These are phyloP conservation scores for Miltochrista miniata DNA, from an alignment of 2,888 invertebrate genomes.

Conservation along the genomic window DNA sequence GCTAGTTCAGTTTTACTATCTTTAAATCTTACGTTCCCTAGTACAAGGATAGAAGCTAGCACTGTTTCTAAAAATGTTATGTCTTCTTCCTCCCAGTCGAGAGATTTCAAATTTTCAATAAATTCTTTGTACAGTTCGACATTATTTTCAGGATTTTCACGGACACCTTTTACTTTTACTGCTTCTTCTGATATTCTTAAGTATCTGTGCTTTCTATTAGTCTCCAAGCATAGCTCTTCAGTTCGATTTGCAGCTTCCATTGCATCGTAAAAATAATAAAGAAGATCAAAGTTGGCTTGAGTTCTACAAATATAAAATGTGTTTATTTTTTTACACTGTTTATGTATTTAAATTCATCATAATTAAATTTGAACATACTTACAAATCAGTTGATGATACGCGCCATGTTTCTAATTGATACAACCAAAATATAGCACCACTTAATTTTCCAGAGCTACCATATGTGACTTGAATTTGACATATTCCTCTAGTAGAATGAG, in stretches of 20 bases:
- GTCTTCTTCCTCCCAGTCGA: constrained; percentile 90
- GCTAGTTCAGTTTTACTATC: constrained; percentile 86
- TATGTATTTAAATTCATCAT: too few relatives aligned
- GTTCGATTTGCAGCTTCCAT: constrained; percentile 87
- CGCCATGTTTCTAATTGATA: constrained; percentile 95
- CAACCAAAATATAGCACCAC: constrained; percentile 93
- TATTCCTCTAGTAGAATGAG: constrained; percentile 93
- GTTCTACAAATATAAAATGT: constrained; percentile 77
- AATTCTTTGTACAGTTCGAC: constrained; percentile 85
- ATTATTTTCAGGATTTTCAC: constrained; percentile 87
- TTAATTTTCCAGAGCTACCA: constrained; percentile 92
- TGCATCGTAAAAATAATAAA: constrained; percentile 95
- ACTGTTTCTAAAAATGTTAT: constrained; percentile 87
- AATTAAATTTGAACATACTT: constrained; percentile 44
- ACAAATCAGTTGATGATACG: constrained; percentile 91
- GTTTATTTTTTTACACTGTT: not conserved
- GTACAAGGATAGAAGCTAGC: constrained; percentile 88
- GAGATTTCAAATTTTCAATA: constrained; percentile 83
- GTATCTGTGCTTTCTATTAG: constrained; percentile 89
- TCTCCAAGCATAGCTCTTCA: constrained; percentile 86
- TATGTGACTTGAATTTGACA: constrained; percentile 92
- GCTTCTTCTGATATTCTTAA: constrained; percentile 85
- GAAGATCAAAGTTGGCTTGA: constrained; percentile 94
- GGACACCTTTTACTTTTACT: constrained; percentile 83
- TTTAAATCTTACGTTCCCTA: constrained; percentile 92